A percentile compares a stretch with the other conserved stretches of the same genome.
Conservation (phyloP, 2,888 invertebrate genomes). For the Cantharis lateralis region DNA sequence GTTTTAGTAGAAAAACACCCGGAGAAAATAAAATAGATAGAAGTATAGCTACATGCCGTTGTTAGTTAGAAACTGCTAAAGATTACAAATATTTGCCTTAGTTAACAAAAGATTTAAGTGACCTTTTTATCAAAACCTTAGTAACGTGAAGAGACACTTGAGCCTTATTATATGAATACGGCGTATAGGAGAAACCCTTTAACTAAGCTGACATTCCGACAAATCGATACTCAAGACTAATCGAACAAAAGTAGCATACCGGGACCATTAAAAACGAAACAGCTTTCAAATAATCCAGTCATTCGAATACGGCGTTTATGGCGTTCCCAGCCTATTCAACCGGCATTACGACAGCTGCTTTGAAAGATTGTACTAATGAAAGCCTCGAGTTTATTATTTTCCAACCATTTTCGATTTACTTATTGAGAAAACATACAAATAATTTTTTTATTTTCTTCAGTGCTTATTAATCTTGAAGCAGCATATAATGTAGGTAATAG, state of each 20-base stretch:
- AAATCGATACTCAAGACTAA: conserved; percentile 33
- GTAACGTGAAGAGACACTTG: not conserved
- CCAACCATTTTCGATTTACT: conserved; percentile 2
- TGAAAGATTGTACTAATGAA: conserved; percentile 34
- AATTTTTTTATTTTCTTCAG: not conserved
- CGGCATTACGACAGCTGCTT: conserved; percentile 28
- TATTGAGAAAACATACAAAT: not conserved
- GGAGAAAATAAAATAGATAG: not conserved
- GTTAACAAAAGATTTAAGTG: not conserved
- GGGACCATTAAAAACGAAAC: conserved; percentile 34
- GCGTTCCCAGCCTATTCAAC: conserved; percentile 26
- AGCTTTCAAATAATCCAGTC: conserved; percentile 32
- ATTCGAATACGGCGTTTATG: conserved; percentile 26
- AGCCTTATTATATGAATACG: not conserved
- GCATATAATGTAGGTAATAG: conserved; percentile 14
- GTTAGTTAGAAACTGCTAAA: not conserved
- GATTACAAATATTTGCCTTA: not conserved
- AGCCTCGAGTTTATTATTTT: conserved; percentile 24
- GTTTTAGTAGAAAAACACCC: not conserved
- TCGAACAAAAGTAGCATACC: conserved; percentile 35
- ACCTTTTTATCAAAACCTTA: not conserved
- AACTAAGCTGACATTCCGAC: conserved; percentile 34
- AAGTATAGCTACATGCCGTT: not conserved
- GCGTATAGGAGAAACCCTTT: conserved; percentile 29
- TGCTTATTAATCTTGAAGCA: conserved; percentile 5